Conservation (phyloP, 2,797 vertebrate genomes). For the Kryptopterus vitreolus region DNA sequence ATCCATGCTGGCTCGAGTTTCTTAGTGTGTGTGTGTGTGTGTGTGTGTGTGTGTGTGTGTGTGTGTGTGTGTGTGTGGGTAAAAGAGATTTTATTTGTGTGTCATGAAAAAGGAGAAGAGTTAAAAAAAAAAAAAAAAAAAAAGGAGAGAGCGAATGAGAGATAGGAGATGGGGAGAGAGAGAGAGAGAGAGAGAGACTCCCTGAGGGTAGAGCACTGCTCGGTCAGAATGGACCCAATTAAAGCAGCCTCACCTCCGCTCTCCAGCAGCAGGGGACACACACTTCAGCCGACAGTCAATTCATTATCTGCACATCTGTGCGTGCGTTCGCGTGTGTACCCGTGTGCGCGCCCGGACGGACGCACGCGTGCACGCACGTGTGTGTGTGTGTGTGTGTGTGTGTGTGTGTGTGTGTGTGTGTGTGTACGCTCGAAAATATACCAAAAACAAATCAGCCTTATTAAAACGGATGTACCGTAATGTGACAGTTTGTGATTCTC, state of each 20-base stretch:
- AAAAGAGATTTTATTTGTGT: constrained; percentile 25
- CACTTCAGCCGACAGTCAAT: constrained; percentile 50
- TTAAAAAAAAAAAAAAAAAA: constrained; percentile 47
- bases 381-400: neutral
- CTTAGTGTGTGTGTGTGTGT: constrained; percentile 8
- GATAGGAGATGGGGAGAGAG: constrained; percentile 58
- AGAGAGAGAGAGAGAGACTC: constrained; percentile 60
- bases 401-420: neutral
- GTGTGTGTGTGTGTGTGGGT: constrained; percentile 17
- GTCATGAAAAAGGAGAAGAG: constrained; percentile 38
- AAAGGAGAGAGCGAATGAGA: constrained; percentile 39
- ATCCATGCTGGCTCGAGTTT: constrained; percentile 6
- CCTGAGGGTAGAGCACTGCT: constrained; percentile 65
- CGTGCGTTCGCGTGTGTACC: constrained; percentile 50
- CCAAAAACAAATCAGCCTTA: neutral
- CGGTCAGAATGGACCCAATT: constrained; percentile 78
- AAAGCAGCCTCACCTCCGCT: constrained; percentile 76
- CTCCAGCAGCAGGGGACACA: constrained; percentile 65
- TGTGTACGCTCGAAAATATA: neutral
- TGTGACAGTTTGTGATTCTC: neutral
- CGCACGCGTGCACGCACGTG: neutral
- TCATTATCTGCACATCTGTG: constrained; percentile 48
- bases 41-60: constrained; percentile 20
- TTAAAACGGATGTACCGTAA: neutral
- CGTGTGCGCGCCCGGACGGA: no score